These are phyloP conservation scores for Chrysina gloriosa DNA, from an alignment of 2,888 invertebrate species.

Conservation along the genomic window DNA sequence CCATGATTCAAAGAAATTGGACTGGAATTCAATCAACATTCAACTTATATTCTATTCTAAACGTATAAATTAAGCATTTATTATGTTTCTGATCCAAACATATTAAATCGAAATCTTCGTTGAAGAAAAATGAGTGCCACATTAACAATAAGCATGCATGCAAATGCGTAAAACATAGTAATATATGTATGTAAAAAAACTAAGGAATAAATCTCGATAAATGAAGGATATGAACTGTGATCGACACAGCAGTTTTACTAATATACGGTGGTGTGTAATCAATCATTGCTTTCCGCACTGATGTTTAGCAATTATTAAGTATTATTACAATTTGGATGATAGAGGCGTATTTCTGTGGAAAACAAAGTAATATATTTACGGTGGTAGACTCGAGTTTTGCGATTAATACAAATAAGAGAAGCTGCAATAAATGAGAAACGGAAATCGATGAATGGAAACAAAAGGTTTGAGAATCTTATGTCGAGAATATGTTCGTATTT, in stretches of 20 bases:
- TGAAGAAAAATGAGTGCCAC: neutral
- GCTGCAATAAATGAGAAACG: neutral
- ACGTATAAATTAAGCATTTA: too few relatives aligned
- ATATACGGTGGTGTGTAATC: neutral
- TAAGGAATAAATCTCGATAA: constrained; percentile 27
- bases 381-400: too few relatives aligned
- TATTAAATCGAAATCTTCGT: too few relatives aligned
- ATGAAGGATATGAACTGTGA: neutral
- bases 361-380: too few relatives aligned
- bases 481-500: neutral
- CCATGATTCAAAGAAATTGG: too few relatives aligned
- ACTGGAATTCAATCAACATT: too few relatives aligned
- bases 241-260: neutral
- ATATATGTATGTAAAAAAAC: constrained; percentile 27
- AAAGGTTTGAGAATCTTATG: neutral
- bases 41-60: too few relatives aligned
- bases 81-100: too few relatives aligned
- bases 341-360: too few relatives aligned
- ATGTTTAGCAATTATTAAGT: neutral
- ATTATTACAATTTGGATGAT: neutral
- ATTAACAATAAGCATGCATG: constrained; percentile 8
- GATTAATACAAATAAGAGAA: too few relatives aligned
- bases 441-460: neutral
- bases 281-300: neutral
- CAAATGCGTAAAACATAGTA: constrained; percentile 13